Evolutionary conservation across 2,888 invertebrate genomes (phyloP), one percentile per base, ranked within the genome.

Genomic region (Hyles lineata): DNA sequence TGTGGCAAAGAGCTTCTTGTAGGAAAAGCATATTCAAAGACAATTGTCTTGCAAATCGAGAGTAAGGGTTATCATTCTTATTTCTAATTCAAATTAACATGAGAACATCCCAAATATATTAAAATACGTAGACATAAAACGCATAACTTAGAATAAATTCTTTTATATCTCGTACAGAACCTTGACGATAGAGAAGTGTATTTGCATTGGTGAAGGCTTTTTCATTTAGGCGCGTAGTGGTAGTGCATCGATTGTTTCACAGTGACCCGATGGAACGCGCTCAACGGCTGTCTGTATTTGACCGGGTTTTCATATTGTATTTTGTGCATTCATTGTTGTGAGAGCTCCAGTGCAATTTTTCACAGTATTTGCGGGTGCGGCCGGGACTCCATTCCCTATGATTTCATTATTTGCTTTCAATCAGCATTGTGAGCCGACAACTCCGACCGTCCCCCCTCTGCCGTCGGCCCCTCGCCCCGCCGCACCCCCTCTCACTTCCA

Each of bases 351-450:
- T 92, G 92, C 91, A 92, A 92, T 92, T 90, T 92, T 93, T 92
- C 88, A 88, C 88, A 89, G 90, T 93, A 87, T 92, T 92, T 91
- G 89, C 90, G 89, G 87, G 86, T 80, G 84, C 84, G 88, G 85
- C 82, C 83, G 80, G 77, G 78, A 83, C 88, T 89, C 89, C 85
- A 85, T 89, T 89, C 90, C 88, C 89, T 91, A 91, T 93, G 93
- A 94, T 94, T 94, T 93, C 91, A 93, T 94, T 94, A 94, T 94
- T 94, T 94, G 93, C 90, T 93, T 94, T 94, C 94, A 93, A 94
- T 94, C 94, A 94, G 92, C 89, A 92, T 92, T 90, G 93, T 93
- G 91, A 92, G 90, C 90, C 87, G 82, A 85, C 83, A 79, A 80
- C 80, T 77, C 85, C 80, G 78, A 58, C 63, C 58, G 11, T 23